A percentile compares a stretch with the other conserved stretches of the same genome.
Conservation (phyloP, 1,140 invertebrate species). For the Drosophila sproati region DNA sequence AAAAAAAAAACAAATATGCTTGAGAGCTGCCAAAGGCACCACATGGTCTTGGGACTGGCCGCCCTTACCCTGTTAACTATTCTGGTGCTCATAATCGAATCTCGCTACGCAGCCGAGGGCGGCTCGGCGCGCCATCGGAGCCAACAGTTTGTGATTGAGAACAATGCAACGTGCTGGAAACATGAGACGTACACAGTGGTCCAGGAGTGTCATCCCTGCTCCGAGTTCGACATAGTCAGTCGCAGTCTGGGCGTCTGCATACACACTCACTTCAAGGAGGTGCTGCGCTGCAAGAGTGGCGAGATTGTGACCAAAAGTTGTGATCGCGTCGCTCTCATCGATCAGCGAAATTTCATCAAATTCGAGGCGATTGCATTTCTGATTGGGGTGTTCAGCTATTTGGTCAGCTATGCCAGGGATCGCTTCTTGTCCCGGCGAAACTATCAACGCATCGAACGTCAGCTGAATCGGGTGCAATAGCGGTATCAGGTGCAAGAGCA, state of each 20-base stretch:
- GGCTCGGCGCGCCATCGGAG: slow-evolving; percentile 46
- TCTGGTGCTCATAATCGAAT: slow-evolving; percentile 91
- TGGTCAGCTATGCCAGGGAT: slow-evolving; percentile 72
- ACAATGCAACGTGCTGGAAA: slow-evolving; percentile 90
- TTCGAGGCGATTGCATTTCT: slow-evolving; percentile 92
- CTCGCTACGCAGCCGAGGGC: slow-evolving; percentile 85
- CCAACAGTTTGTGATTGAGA: slow-evolving; percentile 88
- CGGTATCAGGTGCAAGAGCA: neutral
- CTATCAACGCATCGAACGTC: slow-evolving; percentile 85
- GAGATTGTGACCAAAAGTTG: slow-evolving; percentile 90
- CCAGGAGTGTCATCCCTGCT: slow-evolving; percentile 92
- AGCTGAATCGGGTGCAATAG: slow-evolving; percentile 85
- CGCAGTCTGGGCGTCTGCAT: slow-evolving; percentile 89
- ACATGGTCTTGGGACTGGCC: slow-evolving; percentile 88
- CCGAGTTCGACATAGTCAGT: slow-evolving; percentile 90
- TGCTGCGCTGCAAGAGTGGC: slow-evolving; percentile 89
- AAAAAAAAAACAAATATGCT: slow-evolving; percentile 85
- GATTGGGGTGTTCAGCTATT: slow-evolving; percentile 86
- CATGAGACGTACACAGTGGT: slow-evolving; percentile 89
- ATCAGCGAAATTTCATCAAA: slow-evolving; percentile 92
- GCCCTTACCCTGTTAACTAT: slow-evolving; percentile 89
- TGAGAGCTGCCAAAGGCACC: slow-evolving; percentile 89
- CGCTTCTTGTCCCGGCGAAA: slow-evolving; percentile 84
- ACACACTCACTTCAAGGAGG: slow-evolving; percentile 89
- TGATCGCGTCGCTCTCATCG: slow-evolving; percentile 89